These are phyloP conservation scores for Mus spicilegus DNA, from an alignment of 2,113 vertebrate genomes.

Conservation along the genomic window DNA sequence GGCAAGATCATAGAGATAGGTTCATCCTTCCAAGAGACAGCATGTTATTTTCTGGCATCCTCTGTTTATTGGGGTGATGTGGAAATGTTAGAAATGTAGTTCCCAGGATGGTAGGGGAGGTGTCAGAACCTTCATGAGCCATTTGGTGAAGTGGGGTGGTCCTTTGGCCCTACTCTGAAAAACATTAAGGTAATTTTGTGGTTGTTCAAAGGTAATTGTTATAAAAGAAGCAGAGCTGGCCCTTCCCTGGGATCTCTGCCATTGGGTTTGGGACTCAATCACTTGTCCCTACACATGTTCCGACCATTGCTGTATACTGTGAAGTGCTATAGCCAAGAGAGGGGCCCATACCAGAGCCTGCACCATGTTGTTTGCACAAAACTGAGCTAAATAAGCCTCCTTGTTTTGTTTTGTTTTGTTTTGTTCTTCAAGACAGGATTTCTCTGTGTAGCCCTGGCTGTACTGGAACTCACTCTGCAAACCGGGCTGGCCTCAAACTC, in stretches of 20 bases:
- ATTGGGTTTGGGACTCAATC: too few species aligned
- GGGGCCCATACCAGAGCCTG: background rate
- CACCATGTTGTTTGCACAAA: background rate
- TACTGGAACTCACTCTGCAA: too few species aligned
- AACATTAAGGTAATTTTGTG: background rate
- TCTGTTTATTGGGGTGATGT: too few species aligned
- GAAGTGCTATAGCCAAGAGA: background rate
- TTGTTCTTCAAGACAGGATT: too few species aligned
- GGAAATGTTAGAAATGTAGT: background rate
- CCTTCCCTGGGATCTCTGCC: background rate
- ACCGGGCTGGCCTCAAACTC: too few species aligned
- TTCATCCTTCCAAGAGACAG: too few species aligned
- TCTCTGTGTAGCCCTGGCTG: too few species aligned
- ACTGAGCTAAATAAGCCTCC: background rate
- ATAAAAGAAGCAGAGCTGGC: background rate
- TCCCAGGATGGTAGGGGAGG: too few species aligned
- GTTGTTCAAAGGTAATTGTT: background rate
- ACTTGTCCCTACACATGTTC: background rate
- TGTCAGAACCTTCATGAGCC: background rate
- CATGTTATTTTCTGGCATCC: background rate
- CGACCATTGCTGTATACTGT: background rate
- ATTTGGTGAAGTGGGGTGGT: too few species aligned
- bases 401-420: too few species aligned
- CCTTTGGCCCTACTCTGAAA: background rate
- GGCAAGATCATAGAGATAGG: accelerated